A percentile compares a stretch with the other conserved stretches of the same genome.
Evolutionary conservation across 2,888 invertebrate genomes (phyloP).

Genomic region (Julus scanicus): DNA sequence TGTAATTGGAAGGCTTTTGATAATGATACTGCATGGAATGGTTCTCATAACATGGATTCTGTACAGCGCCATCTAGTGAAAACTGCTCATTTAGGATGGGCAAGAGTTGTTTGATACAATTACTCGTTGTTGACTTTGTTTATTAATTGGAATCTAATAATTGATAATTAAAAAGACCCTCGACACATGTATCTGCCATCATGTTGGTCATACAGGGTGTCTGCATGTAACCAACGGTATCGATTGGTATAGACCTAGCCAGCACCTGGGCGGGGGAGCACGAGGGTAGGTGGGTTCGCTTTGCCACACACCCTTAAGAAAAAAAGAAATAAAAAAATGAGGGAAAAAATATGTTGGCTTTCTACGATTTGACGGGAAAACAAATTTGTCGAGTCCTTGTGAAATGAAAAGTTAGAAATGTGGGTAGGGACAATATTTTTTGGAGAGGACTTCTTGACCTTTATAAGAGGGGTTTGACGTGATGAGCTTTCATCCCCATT

Average conservation of each 20-base stretch:
- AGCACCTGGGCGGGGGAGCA: not conserved
- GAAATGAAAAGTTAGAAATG: constrained; percentile 32
- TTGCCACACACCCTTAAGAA: constrained; percentile 7
- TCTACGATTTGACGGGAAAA: constrained; percentile 35
- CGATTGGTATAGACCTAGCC: not conserved
- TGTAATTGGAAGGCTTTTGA: too few relatives aligned
- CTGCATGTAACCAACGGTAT: not conserved
- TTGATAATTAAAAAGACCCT: not conserved
- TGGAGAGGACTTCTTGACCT: constrained; percentile 43
- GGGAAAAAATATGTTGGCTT: constrained; percentile 31
- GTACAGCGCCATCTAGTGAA: not conserved
- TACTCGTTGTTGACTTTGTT: not conserved
- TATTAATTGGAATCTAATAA: not conserved
- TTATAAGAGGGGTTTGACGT: constrained; percentile 36
- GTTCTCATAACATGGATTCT: not conserved
- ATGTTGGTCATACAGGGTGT: not conserved
- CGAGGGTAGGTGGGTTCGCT: not conserved
- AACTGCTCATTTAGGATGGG: not conserved
- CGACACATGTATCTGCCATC: too few relatives aligned
- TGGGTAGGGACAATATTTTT: constrained; percentile 44
- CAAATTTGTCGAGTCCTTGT: constrained; percentile 43
- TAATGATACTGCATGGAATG: too few relatives aligned
- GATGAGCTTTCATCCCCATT: constrained; percentile 45
- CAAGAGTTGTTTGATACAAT: not conserved
- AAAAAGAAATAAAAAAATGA: constrained; percentile 23